phyloP scores from a whole-genome alignment of 1,140 invertebrate species.

The Probaryconus sp. region DNA sequence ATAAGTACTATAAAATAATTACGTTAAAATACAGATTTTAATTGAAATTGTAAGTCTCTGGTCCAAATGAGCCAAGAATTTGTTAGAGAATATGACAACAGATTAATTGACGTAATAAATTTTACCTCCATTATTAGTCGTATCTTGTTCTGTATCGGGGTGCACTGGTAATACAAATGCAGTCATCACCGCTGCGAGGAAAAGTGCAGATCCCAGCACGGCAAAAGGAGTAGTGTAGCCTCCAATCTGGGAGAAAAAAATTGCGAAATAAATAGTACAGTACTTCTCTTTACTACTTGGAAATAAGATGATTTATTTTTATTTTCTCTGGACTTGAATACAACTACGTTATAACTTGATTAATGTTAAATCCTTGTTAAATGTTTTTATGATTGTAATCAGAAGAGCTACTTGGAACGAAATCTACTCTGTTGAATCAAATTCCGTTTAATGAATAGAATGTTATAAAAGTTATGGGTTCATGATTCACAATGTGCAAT shows the following conservation, averaged over 20 bases:
- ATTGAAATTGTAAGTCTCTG: slow-evolving; percentile 14
- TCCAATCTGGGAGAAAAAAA: slow-evolving; percentile 79
- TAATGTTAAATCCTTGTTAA: slow-evolving; percentile 18
- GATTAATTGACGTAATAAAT: slow-evolving; percentile 47
- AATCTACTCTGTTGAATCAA: neutral
- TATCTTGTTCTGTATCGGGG: slow-evolving; percentile 78
- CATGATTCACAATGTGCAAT: too few species aligned
- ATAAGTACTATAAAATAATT: slow-evolving; percentile 14
- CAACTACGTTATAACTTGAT: slow-evolving; percentile 14
- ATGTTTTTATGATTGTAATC: slow-evolving; percentile 23
- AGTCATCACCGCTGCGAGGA: slow-evolving; percentile 86
- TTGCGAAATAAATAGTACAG: slow-evolving; percentile 36
- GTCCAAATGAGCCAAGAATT: slow-evolving; percentile 78
- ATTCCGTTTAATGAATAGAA: too few species aligned
- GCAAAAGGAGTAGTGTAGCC: slow-evolving; percentile 93
- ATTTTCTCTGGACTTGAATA: slow-evolving; percentile 11
- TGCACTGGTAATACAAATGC: slow-evolving; percentile 85
- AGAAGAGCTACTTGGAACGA: neutral
- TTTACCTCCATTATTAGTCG: slow-evolving; percentile 81
- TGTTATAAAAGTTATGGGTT: too few species aligned
- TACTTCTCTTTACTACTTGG: neutral
- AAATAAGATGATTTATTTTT: slow-evolving; percentile 14
- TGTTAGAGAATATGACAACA: slow-evolving; percentile 64
- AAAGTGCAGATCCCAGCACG: slow-evolving; percentile 87
- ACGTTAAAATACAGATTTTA: slow-evolving; percentile 30